Evolutionary conservation across 1,140 invertebrate species (phyloP), one percentile per base, ranked within the genome.

Genomic region (Mycetomoellerius zeteki): DNA sequence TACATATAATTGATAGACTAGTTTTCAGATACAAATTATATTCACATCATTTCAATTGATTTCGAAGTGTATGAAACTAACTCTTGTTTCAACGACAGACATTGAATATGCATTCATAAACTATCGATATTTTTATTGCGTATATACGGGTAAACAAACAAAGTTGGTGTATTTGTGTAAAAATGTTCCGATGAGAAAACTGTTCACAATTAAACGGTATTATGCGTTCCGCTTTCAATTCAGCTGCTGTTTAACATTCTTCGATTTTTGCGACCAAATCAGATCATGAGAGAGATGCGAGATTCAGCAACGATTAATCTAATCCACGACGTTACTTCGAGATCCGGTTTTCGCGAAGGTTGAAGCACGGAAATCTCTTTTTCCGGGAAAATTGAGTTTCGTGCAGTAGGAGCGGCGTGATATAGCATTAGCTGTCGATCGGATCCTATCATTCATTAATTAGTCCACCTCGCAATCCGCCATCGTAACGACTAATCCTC

Each of bases 381-480:
- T 84, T n/a, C 54, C 82, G 75, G 47, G 62, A 72, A 84, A 84
- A 89, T 89, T 72, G 77, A 87, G 62, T 90, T 86, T 86, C 76
- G 71, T 37, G 37, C 75, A 21, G 33, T 30, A n/a, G 43, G 47
- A 89, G 56, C 72, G 72, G 71, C 50, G 7, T 43, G 30, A 37
- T 78, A 72, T 71, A 78, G 67, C 85, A 81, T 64, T 85, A 47
- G 76, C 54, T 80, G 69, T 89, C 69, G 72, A 86, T 73, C 65
- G 77, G 64, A 87, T 80, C 52, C 77, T 62, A 72, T 30, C 86
- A 72, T 84, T 87, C 72, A 73, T 89, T 90, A 90, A 90, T 90
- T 89, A 89, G 86, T 90, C 85, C 76, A 89, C 89, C 85, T 89
- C 37, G 88, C 86, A 72, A 86, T 77, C 64, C 76, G 65, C 56